phyloP scores from a whole-genome alignment of 2,797 vertebrate species.

The Pantherophis vulpinus region DNA sequence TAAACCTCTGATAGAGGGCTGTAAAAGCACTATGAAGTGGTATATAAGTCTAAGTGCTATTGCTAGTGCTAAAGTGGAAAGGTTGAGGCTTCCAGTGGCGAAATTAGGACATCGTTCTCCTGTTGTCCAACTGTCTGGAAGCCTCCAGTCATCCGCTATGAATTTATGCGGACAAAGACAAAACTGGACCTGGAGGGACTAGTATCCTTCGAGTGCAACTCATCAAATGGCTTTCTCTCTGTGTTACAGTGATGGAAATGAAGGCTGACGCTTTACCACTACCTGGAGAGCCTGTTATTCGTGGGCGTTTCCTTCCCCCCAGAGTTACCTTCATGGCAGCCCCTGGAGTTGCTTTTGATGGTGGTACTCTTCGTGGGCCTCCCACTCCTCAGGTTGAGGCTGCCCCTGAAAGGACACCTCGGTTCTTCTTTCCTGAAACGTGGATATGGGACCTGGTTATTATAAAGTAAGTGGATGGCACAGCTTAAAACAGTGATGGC shows the following conservation, averaged over 20 bases:
- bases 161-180: not conserved
- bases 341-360: too few relatives aligned
- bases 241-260: not conserved
- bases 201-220: not conserved
- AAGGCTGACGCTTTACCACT: rapidly evolving
- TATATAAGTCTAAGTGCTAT: too few relatives aligned
- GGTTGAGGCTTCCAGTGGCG: not conserved
- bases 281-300: rapidly evolving
- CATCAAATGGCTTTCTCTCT: not conserved
- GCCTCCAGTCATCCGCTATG: not conserved
- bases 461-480: not conserved
- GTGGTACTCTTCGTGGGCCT: rapidly evolving
- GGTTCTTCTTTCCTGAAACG: not conserved
- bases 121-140: not conserved
- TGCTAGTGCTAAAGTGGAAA: not conserved
- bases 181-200: not conserved
- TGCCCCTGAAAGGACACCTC: not conserved
- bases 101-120: not conserved
- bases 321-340: rapidly evolving
- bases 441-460: not conserved
- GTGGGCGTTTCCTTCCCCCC: rapidly evolving
- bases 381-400: not conserved
- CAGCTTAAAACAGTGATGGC: not conserved
- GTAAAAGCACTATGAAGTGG: too few relatives aligned
- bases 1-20: too few relatives aligned